Percentiles rank a stretch among this genome's conserved stretches.
phyloP scores from a whole-genome alignment of 2,888 invertebrate species.

The Sarcophaga rosellei region DNA sequence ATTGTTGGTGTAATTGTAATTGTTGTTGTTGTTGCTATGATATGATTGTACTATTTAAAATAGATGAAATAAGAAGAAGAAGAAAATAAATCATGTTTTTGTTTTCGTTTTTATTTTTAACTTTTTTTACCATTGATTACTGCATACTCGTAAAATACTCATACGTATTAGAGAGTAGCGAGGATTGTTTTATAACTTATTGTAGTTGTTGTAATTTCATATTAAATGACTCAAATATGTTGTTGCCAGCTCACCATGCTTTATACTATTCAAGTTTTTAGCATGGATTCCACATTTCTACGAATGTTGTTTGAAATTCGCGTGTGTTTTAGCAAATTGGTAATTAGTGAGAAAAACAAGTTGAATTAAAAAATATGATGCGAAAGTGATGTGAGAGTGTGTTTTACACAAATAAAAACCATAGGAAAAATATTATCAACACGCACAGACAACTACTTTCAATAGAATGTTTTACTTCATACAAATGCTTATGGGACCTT shows the following conservation, averaged over 20 bases:
- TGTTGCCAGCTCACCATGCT: background rate
- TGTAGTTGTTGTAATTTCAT: background rate
- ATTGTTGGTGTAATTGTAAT: background rate
- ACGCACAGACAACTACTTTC: background rate
- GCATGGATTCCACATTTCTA: background rate
- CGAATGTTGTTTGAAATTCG: conserved; percentile 44
- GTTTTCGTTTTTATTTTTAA: background rate
- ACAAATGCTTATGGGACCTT: too few species aligned
- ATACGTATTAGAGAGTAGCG: conserved; percentile 1
- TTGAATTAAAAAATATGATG: too few species aligned
- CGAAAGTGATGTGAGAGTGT: background rate
- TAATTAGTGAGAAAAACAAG: conserved; percentile 44
- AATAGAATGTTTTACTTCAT: too few species aligned
- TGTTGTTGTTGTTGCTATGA: conserved; percentile 29
- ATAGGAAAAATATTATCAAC: conserved; percentile 14
- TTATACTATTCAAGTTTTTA: conserved; percentile 4
- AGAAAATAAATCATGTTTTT: too few species aligned
- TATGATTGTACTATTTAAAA: conserved; percentile 47
- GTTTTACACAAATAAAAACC: too few species aligned
- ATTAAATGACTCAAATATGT: conserved; percentile 37
- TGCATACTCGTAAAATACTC: background rate
- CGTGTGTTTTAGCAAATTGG: conserved; percentile 21
- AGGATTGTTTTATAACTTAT: background rate
- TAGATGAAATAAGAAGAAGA: conserved; percentile 49
- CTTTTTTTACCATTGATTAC: conserved; percentile 52